Conservation (phyloP, 2,888 invertebrate species). For the Trilocha varians region DNA sequence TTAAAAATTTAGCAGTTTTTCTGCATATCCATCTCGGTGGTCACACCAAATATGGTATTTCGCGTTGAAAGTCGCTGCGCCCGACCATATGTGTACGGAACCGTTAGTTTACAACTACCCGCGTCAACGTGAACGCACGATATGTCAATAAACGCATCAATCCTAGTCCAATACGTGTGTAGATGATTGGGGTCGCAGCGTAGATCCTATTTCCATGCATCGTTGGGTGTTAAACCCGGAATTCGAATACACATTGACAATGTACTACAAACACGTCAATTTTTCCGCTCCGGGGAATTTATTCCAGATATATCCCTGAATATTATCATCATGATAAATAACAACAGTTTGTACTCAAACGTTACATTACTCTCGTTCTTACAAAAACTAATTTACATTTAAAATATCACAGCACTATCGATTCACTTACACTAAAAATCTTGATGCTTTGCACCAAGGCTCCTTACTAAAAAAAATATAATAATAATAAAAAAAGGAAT, state of each 20-base stretch:
- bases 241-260: background rate
- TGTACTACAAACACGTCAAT: background rate
- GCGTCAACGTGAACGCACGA: background rate
- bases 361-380: constrained; percentile 51
- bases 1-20: constrained; percentile 34
- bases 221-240: background rate
- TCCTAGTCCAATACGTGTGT: too few species aligned
- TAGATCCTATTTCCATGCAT: background rate
- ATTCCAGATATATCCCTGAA: background rate
- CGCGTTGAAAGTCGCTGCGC: background rate
- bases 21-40: background rate
- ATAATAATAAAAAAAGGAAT: constrained; percentile 50
- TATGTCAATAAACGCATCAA: too few species aligned
- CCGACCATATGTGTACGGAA: background rate
- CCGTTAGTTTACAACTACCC: background rate
- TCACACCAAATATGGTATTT: background rate
- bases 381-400: constrained; percentile 62
- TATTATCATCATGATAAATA: constrained; percentile 27
- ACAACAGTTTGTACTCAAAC: constrained; percentile 61
- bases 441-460: constrained; percentile 55
- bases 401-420: constrained; percentile 74
- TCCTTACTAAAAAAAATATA: constrained; percentile 38
- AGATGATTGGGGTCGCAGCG: background rate
- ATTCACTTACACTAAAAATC: constrained; percentile 66
- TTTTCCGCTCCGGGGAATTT: background rate